Conservation (phyloP, 2,888 invertebrate species). For the Caprella mutica region DNA sequence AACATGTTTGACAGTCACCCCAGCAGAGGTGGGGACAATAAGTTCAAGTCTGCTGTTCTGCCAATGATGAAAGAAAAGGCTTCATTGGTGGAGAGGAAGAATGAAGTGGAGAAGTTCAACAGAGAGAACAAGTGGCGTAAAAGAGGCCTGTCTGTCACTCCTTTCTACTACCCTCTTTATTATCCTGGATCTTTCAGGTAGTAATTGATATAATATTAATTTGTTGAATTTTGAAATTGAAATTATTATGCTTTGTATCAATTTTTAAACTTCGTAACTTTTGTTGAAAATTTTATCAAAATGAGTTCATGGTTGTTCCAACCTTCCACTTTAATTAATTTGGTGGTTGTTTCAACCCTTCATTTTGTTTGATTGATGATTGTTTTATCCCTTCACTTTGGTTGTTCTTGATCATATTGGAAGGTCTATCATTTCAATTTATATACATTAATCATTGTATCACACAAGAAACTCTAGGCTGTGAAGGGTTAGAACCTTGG, state of each 20-base stretch:
- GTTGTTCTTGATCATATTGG: too few relatives aligned
- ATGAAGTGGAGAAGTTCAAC: slow-evolving; percentile 18
- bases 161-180: slow-evolving; percentile 55
- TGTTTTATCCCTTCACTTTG: too few relatives aligned
- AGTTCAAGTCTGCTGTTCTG: slow-evolving; percentile 8
- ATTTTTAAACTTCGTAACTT: neutral
- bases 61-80: slow-evolving; percentile 20
- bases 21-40: neutral
- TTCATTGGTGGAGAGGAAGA: slow-evolving; percentile 5
- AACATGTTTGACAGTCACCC: slow-evolving; percentile 17
- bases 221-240: neutral
- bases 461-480: too few relatives aligned
- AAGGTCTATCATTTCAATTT: too few relatives aligned
- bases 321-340: too few relatives aligned
- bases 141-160: slow-evolving; percentile 49
- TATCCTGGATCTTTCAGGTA: slow-evolving; percentile 35
- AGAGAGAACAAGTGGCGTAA: slow-evolving; percentile 61
- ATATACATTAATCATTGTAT: too few relatives aligned
- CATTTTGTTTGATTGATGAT: too few relatives aligned
- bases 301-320: too few relatives aligned
- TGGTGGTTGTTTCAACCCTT: too few relatives aligned
- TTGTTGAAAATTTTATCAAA: too few relatives aligned
- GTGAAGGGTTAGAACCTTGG: too few relatives aligned
- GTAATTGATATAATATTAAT: neutral
- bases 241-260: neutral